These are phyloP conservation scores for Chaenodraco wilsoni DNA, from an alignment of 2,797 vertebrate genomes.

Conservation along the genomic window DNA sequence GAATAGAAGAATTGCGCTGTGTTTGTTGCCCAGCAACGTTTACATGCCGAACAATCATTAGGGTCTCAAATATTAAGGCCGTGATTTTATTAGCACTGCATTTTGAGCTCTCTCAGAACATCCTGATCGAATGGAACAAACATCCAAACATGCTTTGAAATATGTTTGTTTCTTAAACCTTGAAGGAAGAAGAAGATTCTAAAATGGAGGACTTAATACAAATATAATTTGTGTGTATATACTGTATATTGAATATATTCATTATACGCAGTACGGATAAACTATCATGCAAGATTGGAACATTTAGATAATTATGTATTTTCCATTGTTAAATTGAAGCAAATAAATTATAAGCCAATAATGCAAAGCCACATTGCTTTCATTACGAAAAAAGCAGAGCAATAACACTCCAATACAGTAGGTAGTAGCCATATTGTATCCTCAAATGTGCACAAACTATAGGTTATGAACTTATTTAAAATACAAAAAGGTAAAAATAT, in stretches of 20 bases:
- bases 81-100: constrained; percentile 43
- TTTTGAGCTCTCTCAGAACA: constrained; percentile 24
- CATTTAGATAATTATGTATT: no score
- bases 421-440: background rate
- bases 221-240: no score
- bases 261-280: no score
- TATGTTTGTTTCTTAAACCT: background rate
- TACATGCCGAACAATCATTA: constrained; percentile 34
- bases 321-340: no score
- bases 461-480: background rate
- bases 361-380: no score
- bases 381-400: no score
- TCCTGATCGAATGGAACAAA: constrained; percentile 21
- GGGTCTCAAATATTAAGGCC: constrained; percentile 27
- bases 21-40: constrained; percentile 64
- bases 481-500: background rate
- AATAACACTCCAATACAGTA: no score
- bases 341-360: no score
- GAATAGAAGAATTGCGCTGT: constrained; percentile 7
- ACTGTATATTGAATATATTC: no score
- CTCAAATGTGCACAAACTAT: background rate
- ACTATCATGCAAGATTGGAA: no score
- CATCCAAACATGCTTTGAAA: background rate
- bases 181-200: no score
- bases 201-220: no score